phyloP scores from a whole-genome alignment of 2,888 invertebrate species.

The Orthosia gracilis region DNA sequence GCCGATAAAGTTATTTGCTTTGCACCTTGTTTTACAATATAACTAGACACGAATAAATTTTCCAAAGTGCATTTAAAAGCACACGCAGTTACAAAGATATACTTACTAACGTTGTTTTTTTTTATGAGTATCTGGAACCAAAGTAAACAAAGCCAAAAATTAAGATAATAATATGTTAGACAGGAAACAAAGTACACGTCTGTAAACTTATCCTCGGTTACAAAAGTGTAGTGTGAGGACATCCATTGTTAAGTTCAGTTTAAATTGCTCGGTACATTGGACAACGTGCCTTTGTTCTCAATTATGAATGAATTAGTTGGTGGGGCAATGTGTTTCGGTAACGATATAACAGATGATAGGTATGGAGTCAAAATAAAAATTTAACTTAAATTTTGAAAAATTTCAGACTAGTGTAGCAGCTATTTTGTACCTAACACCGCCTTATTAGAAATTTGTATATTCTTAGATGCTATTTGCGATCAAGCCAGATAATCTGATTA shows the following conservation, averaged over 20 bases:
- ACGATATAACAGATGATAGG: slow-evolving; percentile 4
- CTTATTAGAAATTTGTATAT: not conserved
- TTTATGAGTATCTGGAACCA: not conserved
- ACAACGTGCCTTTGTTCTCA: slow-evolving; percentile 52
- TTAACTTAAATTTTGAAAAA: not conserved
- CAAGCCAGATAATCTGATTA: not conserved
- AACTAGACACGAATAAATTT: not conserved
- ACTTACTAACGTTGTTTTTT: not conserved
- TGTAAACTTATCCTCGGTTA: slow-evolving; percentile 21
- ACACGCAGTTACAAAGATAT: not conserved
- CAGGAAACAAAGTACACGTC: slow-evolving; percentile 39
- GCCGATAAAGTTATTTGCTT: not conserved
- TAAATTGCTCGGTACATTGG: slow-evolving; percentile 43
- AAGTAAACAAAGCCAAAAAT: not conserved
- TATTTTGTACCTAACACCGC: not conserved
- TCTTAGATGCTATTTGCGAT: not conserved
- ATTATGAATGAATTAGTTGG: slow-evolving; percentile 38
- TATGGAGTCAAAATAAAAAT: slow-evolving; percentile 4
- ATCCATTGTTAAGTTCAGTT: slow-evolving; percentile 53
- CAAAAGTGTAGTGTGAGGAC: slow-evolving; percentile 49
- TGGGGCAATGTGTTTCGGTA: slow-evolving; percentile 36
- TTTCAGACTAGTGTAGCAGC: not conserved
- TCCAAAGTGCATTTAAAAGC: not conserved
- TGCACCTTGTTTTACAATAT: not conserved
- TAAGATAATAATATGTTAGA: slow-evolving; percentile 7